Base-by-base conservation (phyloP, 2,888 invertebrate genomes). In the Notodonta dromedarius region DNA sequence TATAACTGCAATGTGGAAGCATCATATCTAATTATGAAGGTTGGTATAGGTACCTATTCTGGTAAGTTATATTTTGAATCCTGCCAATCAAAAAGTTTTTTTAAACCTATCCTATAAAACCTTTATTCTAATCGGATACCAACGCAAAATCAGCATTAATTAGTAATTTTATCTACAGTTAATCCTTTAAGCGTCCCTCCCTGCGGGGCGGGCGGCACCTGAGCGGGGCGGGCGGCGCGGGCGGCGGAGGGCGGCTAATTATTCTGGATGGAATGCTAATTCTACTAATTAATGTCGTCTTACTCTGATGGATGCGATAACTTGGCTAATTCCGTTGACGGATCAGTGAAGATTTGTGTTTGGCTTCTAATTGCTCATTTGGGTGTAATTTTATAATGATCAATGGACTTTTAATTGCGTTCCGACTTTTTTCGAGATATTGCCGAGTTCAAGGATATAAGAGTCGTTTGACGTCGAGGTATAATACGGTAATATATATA, bases 231-330 rank as follows among this genome's bases (percentile, higher is more conserved):
- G 61, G 55, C 39, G 64, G 35, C 35, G 4, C 35, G 35, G 35
- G 35, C 35, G 35, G 35, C 35, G 56, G 56, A 53, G 56, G 61
- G 58, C 60, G 64, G 55, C 66, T 74, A 71, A 78, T 79, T 76
- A 77, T 78, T 69, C 66, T 71, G 69, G 65, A 68, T 69, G 76
- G 71, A 76, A 79, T 80, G 76, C 71, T 79, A 78, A 79, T 76
- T 73, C 69, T 61, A 58, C 73, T 76, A 80, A 80, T 80, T 80
- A 80, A 75, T 74, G 77, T 76, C 73, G 68, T 67, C 66, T 76
- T 73, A 68, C 57, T 59, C 54, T 76, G 76, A 79, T 73, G 67
- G 76, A 79, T 78, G 70, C n/a, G 67, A 62, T 69, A 76, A 74
- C 69, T 77, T 71, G 59, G 50, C 55, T 65, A 67, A 74, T 76